Evolutionary conservation across 1,140 invertebrate species (phyloP).

Genomic region (Drosophila hydei): DNA sequence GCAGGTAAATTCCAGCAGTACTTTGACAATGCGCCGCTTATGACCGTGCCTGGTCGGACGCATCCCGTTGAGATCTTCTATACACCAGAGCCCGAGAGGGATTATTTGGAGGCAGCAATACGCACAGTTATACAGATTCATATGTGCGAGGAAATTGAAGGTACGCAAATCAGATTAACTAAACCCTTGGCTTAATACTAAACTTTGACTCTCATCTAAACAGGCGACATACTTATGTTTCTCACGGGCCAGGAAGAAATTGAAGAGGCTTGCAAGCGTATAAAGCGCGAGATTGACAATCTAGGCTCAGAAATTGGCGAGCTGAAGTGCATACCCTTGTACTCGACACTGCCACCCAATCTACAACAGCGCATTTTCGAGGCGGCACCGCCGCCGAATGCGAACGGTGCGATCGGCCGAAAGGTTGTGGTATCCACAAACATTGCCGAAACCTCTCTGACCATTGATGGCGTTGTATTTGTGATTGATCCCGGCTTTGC

Average conservation of each 20-base stretch:
- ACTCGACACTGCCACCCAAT: slow-evolving; percentile 98
- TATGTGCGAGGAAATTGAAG: slow-evolving; percentile 97
- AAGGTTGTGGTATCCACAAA: slow-evolving; percentile 99
- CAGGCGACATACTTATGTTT: slow-evolving; percentile 96
- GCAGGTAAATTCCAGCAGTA: slow-evolving; percentile 99
- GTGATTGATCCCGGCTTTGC: slow-evolving; percentile 99
- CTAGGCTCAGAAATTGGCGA: slow-evolving; percentile 98
- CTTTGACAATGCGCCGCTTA: slow-evolving; percentile 98
- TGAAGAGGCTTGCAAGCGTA: slow-evolving; percentile 99
- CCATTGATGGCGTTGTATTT: slow-evolving; percentile 99
- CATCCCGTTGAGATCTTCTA: slow-evolving; percentile 99
- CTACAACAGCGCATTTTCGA: slow-evolving; percentile 99
- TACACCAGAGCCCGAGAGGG: slow-evolving; percentile 98
- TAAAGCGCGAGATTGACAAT: slow-evolving; percentile 98
- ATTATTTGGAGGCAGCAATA: slow-evolving; percentile 99
- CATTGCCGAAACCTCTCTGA: slow-evolving; percentile 99
- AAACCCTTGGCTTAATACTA: background rate
- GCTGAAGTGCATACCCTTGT: slow-evolving; percentile 98
- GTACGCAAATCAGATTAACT: slow-evolving; percentile 25
- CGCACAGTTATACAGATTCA: slow-evolving; percentile 99
- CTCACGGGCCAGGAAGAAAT: slow-evolving; percentile 98
- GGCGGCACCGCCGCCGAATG: slow-evolving; percentile 94
- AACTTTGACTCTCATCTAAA: background rate
- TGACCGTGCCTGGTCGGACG: slow-evolving; percentile 98
- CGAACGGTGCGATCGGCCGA: slow-evolving; percentile 97